phyloP scores from a whole-genome alignment of 2,797 vertebrate genomes.

The Clarias laeviceps region DNA sequence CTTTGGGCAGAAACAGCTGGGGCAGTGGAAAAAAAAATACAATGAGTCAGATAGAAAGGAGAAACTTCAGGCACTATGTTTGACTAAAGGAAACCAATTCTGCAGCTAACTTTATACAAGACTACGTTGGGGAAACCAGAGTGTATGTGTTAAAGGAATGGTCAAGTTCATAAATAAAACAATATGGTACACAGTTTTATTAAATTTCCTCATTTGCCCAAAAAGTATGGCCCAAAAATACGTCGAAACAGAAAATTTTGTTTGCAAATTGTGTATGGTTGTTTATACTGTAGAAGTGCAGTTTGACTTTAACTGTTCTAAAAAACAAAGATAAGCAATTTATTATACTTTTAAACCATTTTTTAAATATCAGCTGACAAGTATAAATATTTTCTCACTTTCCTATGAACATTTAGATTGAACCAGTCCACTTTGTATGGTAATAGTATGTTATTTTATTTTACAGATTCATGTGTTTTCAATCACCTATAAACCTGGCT shows the following conservation, averaged over 20 bases:
- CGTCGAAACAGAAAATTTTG: neutral
- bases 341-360: neutral
- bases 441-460: neutral
- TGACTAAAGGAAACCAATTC: neutral
- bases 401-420: neutral
- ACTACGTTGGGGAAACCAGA: too few relatives aligned
- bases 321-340: neutral
- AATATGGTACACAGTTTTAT: neutral
- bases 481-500: neutral
- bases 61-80: neutral
- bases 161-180: neutral
- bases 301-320: neutral
- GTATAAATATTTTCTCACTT: neutral
- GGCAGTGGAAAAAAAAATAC: conserved; percentile 1
- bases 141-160: neutral
- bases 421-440: neutral
- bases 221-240: neutral
- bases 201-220: neutral
- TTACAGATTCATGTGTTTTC: neutral
- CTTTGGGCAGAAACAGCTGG: neutral
- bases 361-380: neutral
- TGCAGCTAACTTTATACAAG: neutral
- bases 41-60: conserved; percentile 13
- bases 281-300: neutral
- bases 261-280: neutral